Percentiles rank a stretch among this genome's conserved stretches.
These are phyloP conservation scores for Sanderia malayensis DNA, from an alignment of 30 jellyfish, hydroid and myxozoan genomes.

Conservation along the genomic window DNA sequence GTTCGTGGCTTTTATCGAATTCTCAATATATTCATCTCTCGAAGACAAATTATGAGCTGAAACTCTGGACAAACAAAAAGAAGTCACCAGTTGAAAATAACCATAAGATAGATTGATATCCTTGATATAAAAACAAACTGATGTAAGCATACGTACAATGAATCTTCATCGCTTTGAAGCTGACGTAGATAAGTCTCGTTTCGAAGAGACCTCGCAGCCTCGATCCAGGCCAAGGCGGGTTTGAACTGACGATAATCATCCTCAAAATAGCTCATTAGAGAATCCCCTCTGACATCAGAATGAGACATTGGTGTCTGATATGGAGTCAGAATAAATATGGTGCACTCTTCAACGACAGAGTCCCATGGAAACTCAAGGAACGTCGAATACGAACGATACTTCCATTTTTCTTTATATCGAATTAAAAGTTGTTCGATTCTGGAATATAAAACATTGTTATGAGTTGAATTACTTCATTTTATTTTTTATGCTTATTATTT, in stretches of 20 bases:
- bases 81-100: too few relatives aligned
- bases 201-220: constrained; percentile 9
- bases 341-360: constrained; percentile 42
- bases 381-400: constrained; percentile 21
- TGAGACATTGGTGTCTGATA: constrained; percentile 17
- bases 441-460: background rate
- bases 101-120: too few relatives aligned
- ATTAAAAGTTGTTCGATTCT: constrained; percentile 41
- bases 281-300: background rate
- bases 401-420: constrained; percentile 31
- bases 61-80: background rate
- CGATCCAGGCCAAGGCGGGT: constrained; percentile 38
- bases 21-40: constrained; percentile 25
- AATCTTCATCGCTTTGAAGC: background rate
- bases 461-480: too few relatives aligned
- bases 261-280: constrained; percentile 27
- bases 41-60: constrained; percentile 11
- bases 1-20: constrained; percentile 11
- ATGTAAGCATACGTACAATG: background rate
- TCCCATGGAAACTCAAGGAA: constrained; percentile 42
- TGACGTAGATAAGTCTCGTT: background rate
- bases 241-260: constrained; percentile 15
- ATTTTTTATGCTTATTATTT: too few relatives aligned
- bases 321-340: constrained; percentile 27
- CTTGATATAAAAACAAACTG: too few relatives aligned